Percentiles rank a stretch among this genome's conserved stretches.
Conservation (phyloP, 2,888 invertebrate genomes). For the Oscheius sp. region DNA sequence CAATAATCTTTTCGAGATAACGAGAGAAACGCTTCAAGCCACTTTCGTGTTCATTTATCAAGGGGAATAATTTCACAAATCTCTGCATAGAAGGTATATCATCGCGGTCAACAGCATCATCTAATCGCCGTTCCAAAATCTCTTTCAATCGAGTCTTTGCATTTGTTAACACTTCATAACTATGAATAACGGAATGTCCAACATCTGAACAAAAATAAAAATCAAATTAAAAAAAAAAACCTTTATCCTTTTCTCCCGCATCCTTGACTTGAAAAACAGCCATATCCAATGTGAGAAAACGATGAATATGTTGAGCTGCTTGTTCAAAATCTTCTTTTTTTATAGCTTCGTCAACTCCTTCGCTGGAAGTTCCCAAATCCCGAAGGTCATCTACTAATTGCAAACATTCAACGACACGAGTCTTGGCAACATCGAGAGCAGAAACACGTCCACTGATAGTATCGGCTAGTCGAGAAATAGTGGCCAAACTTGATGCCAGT, state of each 20-base stretch:
- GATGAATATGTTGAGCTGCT: slow-evolving; percentile 91
- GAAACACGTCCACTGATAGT: slow-evolving; percentile 81
- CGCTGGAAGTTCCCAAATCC: slow-evolving; percentile 75
- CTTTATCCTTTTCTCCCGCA: slow-evolving; percentile 48
- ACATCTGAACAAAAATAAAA: slow-evolving; percentile 50
- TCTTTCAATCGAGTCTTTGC: slow-evolving; percentile 68
- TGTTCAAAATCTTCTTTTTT: slow-evolving; percentile 94
- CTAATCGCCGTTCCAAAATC: slow-evolving; percentile 83
- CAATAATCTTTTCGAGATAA: slow-evolving; percentile 75
- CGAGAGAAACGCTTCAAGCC: slow-evolving; percentile 87
- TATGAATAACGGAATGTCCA: slow-evolving; percentile 76
- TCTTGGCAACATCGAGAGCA: slow-evolving; percentile 89
- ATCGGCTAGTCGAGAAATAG: slow-evolving; percentile 62
- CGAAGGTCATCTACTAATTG: slow-evolving; percentile 81
- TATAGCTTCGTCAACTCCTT: slow-evolving; percentile 94
- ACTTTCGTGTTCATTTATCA: slow-evolving; percentile 87
- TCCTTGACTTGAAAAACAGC: slow-evolving; percentile 68
- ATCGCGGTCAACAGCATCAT: slow-evolving; percentile 86
- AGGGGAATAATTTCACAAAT: slow-evolving; percentile 95
- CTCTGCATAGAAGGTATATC: slow-evolving; percentile 87
- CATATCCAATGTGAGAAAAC: slow-evolving; percentile 68
- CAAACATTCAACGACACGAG: slow-evolving; percentile 91
- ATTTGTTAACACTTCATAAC: slow-evolving; percentile 77
- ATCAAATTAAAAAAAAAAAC: slow-evolving; percentile 27
- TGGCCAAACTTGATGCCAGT: slow-evolving; percentile 82